Evolutionary conservation across 2,888 invertebrate species (phyloP).

Genomic region (Sesamia inferens): DNA sequence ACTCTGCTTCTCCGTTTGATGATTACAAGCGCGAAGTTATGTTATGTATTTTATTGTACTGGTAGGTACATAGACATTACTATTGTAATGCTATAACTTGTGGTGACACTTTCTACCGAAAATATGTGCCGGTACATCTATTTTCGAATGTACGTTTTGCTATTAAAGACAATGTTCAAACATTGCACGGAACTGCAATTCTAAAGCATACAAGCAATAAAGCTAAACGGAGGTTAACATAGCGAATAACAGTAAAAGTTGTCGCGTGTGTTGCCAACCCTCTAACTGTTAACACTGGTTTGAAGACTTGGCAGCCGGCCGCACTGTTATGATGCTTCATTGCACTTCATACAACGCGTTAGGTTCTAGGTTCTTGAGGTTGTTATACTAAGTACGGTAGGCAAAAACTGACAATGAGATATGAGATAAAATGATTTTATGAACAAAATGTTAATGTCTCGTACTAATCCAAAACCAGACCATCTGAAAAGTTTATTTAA

Average conservation of each 20-base stretch:
- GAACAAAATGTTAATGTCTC: background rate
- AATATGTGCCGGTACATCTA: background rate
- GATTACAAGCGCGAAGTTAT: background rate
- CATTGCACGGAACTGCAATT: conserved; percentile 11
- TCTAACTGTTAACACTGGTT: conserved; percentile 42
- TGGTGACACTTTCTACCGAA: background rate
- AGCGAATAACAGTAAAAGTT: conserved; percentile 49
- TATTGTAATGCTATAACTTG: too few species aligned
- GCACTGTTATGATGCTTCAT: conserved; percentile 49
- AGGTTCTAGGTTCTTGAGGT: conserved; percentile 3
- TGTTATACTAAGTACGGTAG: conserved; percentile 9
- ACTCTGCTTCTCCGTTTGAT: background rate
- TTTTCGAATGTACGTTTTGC: background rate
- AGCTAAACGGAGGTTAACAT: conserved; percentile 47
- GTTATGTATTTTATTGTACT: background rate
- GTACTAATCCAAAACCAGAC: background rate
- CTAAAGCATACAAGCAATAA: conserved; percentile 38
- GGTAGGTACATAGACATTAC: background rate
- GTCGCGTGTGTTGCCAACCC: conserved; percentile 52
- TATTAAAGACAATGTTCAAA: conserved; percentile 10
- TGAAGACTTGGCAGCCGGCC: conserved; percentile 53
- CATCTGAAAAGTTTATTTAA: background rate
- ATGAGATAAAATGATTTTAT: background rate
- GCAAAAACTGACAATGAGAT: background rate
- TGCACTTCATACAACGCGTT: conserved; percentile 24